Base-by-base conservation (phyloP, 2,797 vertebrate species). In the Mycteria americana region DNA sequence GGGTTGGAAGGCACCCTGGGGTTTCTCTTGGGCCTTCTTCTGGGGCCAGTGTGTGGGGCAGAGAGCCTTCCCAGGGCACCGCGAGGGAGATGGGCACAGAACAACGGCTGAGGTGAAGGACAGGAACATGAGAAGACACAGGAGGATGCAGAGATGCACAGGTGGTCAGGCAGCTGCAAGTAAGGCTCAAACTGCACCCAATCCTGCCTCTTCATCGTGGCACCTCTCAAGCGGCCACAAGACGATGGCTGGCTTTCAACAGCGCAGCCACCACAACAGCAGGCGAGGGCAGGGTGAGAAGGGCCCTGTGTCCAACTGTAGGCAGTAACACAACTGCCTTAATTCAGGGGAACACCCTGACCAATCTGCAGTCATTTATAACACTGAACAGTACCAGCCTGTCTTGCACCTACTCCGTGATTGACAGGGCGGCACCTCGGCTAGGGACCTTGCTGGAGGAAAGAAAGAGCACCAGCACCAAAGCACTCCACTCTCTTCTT, bases 81-180 rank as follows among this genome's bases (percentile, higher is more conserved):
- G 5, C 9, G 6, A 74, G 54, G 41, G 82, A 8, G 5, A n/a
- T 0, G 0, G 25, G 54, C 30, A 70, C 51, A 89, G 41, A 79
- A 41, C 17, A 46, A 91, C 30, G 39, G 46, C 28, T 28, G 23
- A 82, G 15, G 31, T 15, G 12, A 70, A 88, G 28, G 57, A 41
- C 25, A 73, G 15, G n/a, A 27, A 89, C 9, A 1, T 9, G 6
- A 62, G 57, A 90, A 84, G 62, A 79, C 12, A 31, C 4, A 43
- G 28, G n/a, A 92, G 7, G 22, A 77, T 41, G 28, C 7, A 7
- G 6, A 77, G 62, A 76, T 60, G 83, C 53, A 54, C 0, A 0
- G 11, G 25, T 11, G 35, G 41, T 31, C 57, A 67, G 31, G 19
- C 54, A 79, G 62, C 60, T 67, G n/a, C 57, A 85, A 80, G 51